phyloP scores from a whole-genome alignment of 1,140 invertebrate genomes.

The Drosophila santomea region DNA sequence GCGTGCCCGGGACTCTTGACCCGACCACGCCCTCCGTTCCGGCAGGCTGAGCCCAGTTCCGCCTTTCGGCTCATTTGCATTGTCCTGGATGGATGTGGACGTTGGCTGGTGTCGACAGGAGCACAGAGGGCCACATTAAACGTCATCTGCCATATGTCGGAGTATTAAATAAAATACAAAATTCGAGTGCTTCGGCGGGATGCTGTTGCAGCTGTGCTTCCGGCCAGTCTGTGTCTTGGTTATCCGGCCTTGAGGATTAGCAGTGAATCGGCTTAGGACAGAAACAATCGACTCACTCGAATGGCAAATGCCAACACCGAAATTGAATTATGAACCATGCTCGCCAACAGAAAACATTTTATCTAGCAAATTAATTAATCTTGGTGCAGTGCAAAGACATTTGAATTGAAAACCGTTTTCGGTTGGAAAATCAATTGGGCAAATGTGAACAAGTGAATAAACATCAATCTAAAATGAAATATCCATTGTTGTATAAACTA shows the following conservation, averaged over 20 bases:
- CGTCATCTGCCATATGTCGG: conserved; percentile 30
- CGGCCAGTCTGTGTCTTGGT: neutral
- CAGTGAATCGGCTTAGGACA: conserved; percentile 19
- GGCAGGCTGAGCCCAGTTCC: neutral
- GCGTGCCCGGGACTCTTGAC: conserved; percentile 43
- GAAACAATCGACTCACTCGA: conserved; percentile 33
- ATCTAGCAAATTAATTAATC: conserved; percentile 6
- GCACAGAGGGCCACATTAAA: conserved; percentile 31
- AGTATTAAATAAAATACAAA: conserved; percentile 33
- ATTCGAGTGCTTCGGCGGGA: neutral
- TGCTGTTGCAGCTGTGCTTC: conserved; percentile 17
- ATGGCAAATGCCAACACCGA: conserved; percentile 33
- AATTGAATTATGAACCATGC: conserved; percentile 36
- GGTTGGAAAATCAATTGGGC: conserved; percentile 9
- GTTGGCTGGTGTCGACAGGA: conserved; percentile 57
- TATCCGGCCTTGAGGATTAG: conserved; percentile 5
- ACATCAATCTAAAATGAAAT: neutral
- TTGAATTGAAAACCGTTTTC: conserved; percentile 4
- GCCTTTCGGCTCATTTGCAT: conserved; percentile 23
- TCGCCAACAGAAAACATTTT: conserved; percentile 16
- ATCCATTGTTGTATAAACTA: neutral
- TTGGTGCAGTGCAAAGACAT: neutral
- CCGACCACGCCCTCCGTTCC: conserved; percentile 12
- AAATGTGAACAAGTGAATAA: conserved; percentile 2
- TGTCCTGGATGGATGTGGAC: conserved; percentile 24